Evolutionary conservation across 2,888 invertebrate genomes (phyloP).

Genomic region (Acronicta alni): DNA sequence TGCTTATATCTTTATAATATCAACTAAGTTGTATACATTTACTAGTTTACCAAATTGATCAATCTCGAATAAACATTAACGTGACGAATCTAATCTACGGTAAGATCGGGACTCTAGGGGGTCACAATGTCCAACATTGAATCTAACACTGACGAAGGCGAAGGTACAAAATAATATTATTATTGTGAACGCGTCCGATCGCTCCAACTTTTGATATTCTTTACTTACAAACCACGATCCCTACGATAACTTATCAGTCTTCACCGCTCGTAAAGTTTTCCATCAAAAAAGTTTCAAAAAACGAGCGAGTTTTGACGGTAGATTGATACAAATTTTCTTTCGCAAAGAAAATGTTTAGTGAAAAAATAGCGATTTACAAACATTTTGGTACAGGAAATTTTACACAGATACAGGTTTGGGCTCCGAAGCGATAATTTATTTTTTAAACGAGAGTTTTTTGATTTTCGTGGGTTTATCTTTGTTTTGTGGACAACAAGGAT

Average conservation of each 20-base stretch:
- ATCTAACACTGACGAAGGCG: constrained; percentile 86
- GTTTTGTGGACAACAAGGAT: constrained; percentile 91
- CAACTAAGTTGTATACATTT: constrained; percentile 84
- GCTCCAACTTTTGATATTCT: constrained; percentile 75
- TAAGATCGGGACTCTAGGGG: constrained; percentile 80
- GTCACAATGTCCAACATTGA: constrained; percentile 81
- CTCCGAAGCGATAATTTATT: constrained; percentile 84
- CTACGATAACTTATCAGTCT: constrained; percentile 87
- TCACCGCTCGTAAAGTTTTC: constrained; percentile 86
- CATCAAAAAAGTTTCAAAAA: constrained; percentile 78
- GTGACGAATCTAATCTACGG: constrained; percentile 84
- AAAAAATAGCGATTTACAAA: constrained; percentile 88
- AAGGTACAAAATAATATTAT: constrained; percentile 72
- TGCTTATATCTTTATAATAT: constrained; percentile 78
- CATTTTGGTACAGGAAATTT: constrained; percentile 80
- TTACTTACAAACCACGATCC: constrained; percentile 81
- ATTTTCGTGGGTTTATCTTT: constrained; percentile 87
- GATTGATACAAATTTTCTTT: constrained; percentile 73
- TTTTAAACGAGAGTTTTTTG: constrained; percentile 87
- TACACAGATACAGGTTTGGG: constrained; percentile 82
- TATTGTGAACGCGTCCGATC: constrained; percentile 74
- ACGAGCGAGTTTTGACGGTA: constrained; percentile 82
- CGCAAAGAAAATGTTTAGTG: constrained; percentile 80
- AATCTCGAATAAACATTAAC: constrained; percentile 83
- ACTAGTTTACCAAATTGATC: constrained; percentile 82